These are phyloP conservation scores for Aeoliscus strigatus DNA, from an alignment of 2,797 vertebrate genomes.

Conservation along the genomic window DNA sequence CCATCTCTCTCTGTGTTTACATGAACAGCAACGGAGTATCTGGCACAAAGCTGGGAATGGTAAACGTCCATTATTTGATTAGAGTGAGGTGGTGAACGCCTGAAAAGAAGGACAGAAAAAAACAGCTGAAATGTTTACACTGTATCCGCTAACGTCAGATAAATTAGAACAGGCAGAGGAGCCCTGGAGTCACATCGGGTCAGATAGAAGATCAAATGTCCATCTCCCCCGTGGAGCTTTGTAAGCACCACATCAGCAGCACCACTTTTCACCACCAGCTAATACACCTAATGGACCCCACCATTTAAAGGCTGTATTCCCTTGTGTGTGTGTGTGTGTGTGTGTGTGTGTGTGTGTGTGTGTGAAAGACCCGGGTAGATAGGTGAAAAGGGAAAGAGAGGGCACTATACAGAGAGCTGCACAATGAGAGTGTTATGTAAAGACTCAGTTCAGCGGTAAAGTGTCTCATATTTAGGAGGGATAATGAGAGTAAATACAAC, in stretches of 20 bases:
- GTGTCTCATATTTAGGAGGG: too few species aligned
- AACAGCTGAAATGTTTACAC: slow-evolving; percentile 27
- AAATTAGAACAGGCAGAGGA: slow-evolving; percentile 62
- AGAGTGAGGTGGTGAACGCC: too few species aligned
- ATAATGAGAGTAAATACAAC: too few species aligned
- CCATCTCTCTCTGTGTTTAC: slow-evolving; percentile 8
- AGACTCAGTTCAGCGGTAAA: slow-evolving; percentile 9
- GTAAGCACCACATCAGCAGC: slow-evolving; percentile 72
- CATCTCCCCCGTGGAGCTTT: slow-evolving; percentile 65
- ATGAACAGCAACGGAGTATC: background rate
- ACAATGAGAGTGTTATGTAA: slow-evolving; percentile 3
- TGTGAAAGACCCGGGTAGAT: slow-evolving; percentile 36
- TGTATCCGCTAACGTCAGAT: slow-evolving; percentile 44
- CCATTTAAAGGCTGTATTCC: slow-evolving; percentile 53
- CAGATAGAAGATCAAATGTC: slow-evolving; percentile 71
- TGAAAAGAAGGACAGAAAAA: too few species aligned
- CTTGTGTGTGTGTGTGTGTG: slow-evolving; percentile 32
- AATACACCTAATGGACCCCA: slow-evolving; percentile 71
- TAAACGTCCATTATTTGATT: too few species aligned
- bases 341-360: slow-evolving; percentile 16
- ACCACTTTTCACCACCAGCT: slow-evolving; percentile 70
- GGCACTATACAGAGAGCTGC: slow-evolving; percentile 1
- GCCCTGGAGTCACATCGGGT: slow-evolving; percentile 62
- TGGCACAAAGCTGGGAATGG: too few species aligned
- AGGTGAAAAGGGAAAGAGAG: slow-evolving; percentile 13